phyloP scores from a whole-genome alignment of 2,888 invertebrate species.

The Cheilosia scutellata region DNA sequence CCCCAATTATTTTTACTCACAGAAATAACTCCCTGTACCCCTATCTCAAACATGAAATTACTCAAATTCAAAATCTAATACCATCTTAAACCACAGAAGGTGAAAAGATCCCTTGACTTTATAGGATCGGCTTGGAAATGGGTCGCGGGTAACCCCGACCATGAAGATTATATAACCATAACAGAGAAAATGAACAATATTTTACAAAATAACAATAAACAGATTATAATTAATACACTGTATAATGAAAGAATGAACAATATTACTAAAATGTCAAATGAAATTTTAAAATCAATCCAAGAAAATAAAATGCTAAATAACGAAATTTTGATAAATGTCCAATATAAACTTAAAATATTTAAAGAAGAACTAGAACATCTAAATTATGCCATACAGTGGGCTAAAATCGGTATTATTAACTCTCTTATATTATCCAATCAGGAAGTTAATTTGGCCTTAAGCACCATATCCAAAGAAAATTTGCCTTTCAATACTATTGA shows the following conservation, averaged over 20 bases:
- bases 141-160: conserved; percentile 31
- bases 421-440: conserved; percentile 56
- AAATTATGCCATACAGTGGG: conserved; percentile 64
- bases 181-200: conserved; percentile 45
- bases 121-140: conserved; percentile 27
- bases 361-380: conserved; percentile 62
- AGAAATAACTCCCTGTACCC: conserved; percentile 4
- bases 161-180: conserved; percentile 48
- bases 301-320: conserved; percentile 32
- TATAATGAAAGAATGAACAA: conserved; percentile 28
- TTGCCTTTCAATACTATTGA: conserved; percentile 36
- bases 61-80: conserved; percentile 22
- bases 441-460: conserved; percentile 47
- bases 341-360: conserved; percentile 34
- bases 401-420: conserved; percentile 53
- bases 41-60: conserved; percentile 20
- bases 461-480: conserved; percentile 49
- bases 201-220: conserved; percentile 28
- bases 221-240: conserved; percentile 28
- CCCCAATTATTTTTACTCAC: conserved; percentile 12
- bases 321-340: conserved; percentile 13
- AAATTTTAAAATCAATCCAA: conserved; percentile 27
- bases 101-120: conserved; percentile 20
- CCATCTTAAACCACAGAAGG: conserved; percentile 17
- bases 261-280: conserved; percentile 31